Base-by-base conservation (phyloP, 2,113 vertebrate species). In the Channa maculata region DNA sequence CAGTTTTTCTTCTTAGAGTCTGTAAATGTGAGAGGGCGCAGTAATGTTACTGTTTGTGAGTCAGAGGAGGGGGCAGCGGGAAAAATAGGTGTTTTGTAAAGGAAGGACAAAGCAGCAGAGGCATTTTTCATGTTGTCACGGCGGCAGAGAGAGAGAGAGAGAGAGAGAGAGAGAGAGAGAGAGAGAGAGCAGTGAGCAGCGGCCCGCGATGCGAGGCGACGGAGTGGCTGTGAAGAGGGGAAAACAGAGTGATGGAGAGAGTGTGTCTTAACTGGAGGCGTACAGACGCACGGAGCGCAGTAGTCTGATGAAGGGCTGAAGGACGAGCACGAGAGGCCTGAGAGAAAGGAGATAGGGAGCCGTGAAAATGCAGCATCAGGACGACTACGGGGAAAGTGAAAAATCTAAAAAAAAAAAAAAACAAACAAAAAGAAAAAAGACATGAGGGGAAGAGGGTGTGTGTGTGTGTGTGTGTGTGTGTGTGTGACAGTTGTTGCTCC, bases 101-200 rank as follows among this genome's bases (percentile, higher is more conserved):
- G 58, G 3, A 71, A 70, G 53, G 53, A 80, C 62, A 69, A 72
- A 67, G 71, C 57, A 57, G 44, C 60, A 4, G 61, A 2, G 13
- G 57, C 37, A 43, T 74, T 77, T 65, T 41, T 77, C 61, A 65
- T 51, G 51, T 67, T 53, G 44, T 36, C 46, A 39, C 50, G 7
- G 14, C 65, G 52, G 64, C 60, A 62, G 44, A 71, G 51, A 66
- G 51, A 66, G 44, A 71, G 51, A 66, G 51, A 66, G 60, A 43
- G 53, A 81, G 85, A 57, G 72, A 77, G 73, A 24, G 24, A 81
- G 85, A 57, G 72, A 77, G 73, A 24, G 24, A 71, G 51, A 66
- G 51, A 66, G 44, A 71, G 51, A 66, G 51, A 66, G 60, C 48
- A 57, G 81, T 61, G 72, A 77, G 73, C 61, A 75, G 8, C 76